Evolutionary conservation across 2,888 invertebrate species (phyloP).

Genomic region (Thymelicus lineola): DNA sequence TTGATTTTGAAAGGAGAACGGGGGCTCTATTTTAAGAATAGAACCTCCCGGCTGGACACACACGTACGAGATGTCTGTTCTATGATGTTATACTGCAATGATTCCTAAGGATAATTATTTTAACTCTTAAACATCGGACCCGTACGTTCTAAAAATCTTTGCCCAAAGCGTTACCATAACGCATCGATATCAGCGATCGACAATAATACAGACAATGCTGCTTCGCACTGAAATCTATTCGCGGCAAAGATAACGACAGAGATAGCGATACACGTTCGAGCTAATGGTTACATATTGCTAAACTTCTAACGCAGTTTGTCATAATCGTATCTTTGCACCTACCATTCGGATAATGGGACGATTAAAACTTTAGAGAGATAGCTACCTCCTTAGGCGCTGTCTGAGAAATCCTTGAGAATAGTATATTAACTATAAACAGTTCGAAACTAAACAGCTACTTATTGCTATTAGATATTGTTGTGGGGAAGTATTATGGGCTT

Average conservation of each 20-base stretch:
- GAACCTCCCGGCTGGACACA: no score
- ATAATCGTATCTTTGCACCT: slow-evolving; percentile 39
- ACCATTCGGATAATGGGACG: slow-evolving; percentile 35
- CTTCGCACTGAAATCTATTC: slow-evolving; percentile 60
- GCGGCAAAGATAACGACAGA: slow-evolving; percentile 48
- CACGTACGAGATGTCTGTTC: no score
- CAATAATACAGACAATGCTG: slow-evolving; percentile 60
- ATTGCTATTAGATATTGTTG: not conserved
- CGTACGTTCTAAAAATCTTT: slow-evolving; percentile 44
- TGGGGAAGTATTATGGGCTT: no score
- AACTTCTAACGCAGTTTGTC: slow-evolving; percentile 44
- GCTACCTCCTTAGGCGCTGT: slow-evolving; percentile 24
- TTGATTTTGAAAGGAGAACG: no score
- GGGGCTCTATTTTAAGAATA: no score
- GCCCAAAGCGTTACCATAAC: slow-evolving; percentile 53
- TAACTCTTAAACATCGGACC: slow-evolving; percentile 37
- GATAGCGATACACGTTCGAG: slow-evolving; percentile 59
- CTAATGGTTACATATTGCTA: slow-evolving; percentile 54
- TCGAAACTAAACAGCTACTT: not conserved
- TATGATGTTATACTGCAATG: no score
- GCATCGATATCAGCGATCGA: slow-evolving; percentile 56
- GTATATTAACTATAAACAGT: not conserved
- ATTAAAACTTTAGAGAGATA: slow-evolving; percentile 36
- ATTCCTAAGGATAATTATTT: no score
- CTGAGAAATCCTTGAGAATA: not conserved